Base-by-base conservation (phyloP, 35 echinoderm and acorn worm species). In the Holothuria glaberrima region DNA sequence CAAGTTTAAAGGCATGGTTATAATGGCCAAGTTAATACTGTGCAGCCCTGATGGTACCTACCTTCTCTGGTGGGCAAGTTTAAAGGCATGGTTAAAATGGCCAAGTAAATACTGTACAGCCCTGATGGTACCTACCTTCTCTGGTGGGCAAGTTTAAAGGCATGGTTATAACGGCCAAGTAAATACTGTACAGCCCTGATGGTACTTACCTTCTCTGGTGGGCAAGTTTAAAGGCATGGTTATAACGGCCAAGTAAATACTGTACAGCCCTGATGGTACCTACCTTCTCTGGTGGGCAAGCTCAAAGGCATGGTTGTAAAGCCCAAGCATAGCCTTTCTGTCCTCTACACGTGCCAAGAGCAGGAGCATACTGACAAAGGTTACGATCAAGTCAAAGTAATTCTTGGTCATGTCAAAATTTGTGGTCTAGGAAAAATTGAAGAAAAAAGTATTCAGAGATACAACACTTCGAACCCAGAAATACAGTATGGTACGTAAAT, bases 401-500 rank as follows among this genome's bases (percentile, higher is more conserved):
- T 87, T 89, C 75, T 88, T 98, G 1, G 95, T 98, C 90, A 98
- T 76, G 86, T 98, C 95, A 94, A 98, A 98, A 63, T 98, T 98
- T 28, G 90, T 92, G 7, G 95, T 98, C 95, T 98, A 68, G 13
- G 74, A 89, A 63, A 56, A 58, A 73, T 9, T 25, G 69, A 16
- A 57, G 38, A 79, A 86, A 67, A 52, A 48, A 45, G 65, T 19
- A 36, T n/a, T 46, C 32, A 66, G 16, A 54, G 10, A n/a, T n/a
- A n/a, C n/a, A n/a, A n/a, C n/a, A n/a, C n/a, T n/a, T n/a, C n/a
- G n/a, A n/a, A n/a, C n/a, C n/a, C n/a, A n/a, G n/a, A n/a, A n/a
- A n/a, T n/a, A n/a, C n/a, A n/a, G n/a, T n/a, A n/a, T n/a, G n/a
- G n/a, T n/a, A n/a, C n/a, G n/a, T n/a, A n/a, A n/a, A n/a, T n/a